phyloP scores from a whole-genome alignment of 53 echinoderm and acorn worm genomes.

The Echinometra lucunter region DNA sequence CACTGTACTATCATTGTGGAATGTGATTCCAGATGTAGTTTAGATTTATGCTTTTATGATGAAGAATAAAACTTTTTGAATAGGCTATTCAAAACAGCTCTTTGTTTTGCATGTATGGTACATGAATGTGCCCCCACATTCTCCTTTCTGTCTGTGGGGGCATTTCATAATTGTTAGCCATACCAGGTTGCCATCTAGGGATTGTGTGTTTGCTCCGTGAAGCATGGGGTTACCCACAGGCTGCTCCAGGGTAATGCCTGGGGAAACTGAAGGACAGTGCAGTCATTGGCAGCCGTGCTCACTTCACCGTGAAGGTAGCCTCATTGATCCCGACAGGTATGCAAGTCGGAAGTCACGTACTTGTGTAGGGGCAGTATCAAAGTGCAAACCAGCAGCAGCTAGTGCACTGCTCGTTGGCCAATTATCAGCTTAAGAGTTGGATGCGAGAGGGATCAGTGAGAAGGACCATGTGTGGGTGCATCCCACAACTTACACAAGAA shows the following conservation, averaged over 20 bases:
- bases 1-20: not conserved
- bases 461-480: not conserved
- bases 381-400: not conserved
- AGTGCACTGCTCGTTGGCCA: not conserved
- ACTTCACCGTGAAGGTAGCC: constrained; percentile 59
- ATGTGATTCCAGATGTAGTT: not conserved
- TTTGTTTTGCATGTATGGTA: too few species aligned
- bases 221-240: constrained; percentile 11
- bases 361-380: not conserved
- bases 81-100: too few species aligned
- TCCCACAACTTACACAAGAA: too few species aligned
- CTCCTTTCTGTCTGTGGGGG: not conserved
- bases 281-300: constrained; percentile 51
- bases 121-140: not conserved
- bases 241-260: constrained; percentile 12
- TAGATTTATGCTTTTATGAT: too few species aligned
- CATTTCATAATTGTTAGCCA: not conserved
- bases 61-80: too few species aligned
- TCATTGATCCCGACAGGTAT: constrained; percentile 61
- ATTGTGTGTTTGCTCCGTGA: not conserved
- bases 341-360: constrained; percentile 61
- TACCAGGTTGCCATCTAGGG: not conserved
- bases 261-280: constrained; percentile 28
- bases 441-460: not conserved
- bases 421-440: not conserved